A percentile compares a stretch with the other conserved stretches of the same genome.
Evolutionary conservation across 2,113 vertebrate genomes (phyloP).

Genomic region (Pachypanchax playfairii): DNA sequence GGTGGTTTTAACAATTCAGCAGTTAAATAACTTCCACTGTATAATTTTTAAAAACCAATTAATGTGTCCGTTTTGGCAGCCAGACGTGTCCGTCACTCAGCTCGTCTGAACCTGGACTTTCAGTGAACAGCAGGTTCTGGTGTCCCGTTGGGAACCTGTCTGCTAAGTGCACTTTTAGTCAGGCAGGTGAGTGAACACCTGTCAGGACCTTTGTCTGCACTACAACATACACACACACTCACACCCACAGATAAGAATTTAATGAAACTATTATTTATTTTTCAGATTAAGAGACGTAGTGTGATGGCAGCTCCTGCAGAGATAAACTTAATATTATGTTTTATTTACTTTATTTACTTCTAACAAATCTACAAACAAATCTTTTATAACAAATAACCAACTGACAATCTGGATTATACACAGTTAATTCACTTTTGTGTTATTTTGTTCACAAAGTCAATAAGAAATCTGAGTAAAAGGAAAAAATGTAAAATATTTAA

Average conservation of each 20-base stretch:
- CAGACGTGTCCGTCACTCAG: not conserved
- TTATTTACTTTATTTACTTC: too few relatives aligned
- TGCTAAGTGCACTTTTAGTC: slow-evolving; percentile 26
- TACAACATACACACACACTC: not conserved
- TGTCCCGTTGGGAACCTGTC: not conserved
- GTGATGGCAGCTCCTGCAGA: too few relatives aligned
- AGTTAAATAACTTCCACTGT: not conserved
- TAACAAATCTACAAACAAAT: too few relatives aligned
- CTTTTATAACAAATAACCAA: too few relatives aligned
- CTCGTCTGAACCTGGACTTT: slow-evolving; percentile 13
- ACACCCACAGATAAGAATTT: not conserved
- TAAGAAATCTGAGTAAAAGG: too few relatives aligned
- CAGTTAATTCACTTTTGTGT: too few relatives aligned
- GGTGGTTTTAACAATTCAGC: not conserved
- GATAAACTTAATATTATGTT: not conserved
- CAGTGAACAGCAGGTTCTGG: not conserved
- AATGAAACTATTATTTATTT: not conserved
- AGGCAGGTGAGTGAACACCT: slow-evolving; percentile 6
- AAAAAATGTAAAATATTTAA: too few relatives aligned
- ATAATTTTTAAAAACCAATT: slow-evolving; percentile 15
- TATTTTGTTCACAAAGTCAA: too few relatives aligned
- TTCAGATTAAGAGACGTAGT: not conserved
- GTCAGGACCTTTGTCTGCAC: not conserved
- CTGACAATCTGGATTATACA: too few relatives aligned
- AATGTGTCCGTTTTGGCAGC: slow-evolving; percentile 12